Base-by-base conservation (phyloP, 2,797 vertebrate species). In the Labeo calbasu region DNA sequence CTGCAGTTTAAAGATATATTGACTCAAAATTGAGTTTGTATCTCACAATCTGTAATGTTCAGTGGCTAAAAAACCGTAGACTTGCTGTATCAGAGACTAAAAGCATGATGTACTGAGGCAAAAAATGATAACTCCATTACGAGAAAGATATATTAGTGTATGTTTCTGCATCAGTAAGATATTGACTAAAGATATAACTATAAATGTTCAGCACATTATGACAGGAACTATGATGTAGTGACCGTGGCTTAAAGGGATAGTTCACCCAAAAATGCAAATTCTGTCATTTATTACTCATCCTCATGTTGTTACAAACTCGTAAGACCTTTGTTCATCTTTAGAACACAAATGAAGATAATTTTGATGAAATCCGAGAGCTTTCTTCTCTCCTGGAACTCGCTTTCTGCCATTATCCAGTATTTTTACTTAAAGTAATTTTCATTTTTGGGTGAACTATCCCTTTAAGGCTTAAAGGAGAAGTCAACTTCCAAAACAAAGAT, bases 1-100 rank as follows among this genome's bases (percentile, higher is more conserved):
- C 28, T 77, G 21, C 23, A 69, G 51, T 66, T 63, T 57, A 68
- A 53, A 77, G 19, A 77, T 59, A 14, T 48, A 66, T 57, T 77
- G 32, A 46, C 36, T 55, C 23, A 70, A 59, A 84, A 70, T 70
- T 65, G 3, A 46, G n/a, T 77, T 68, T 83, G 21, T 68, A 57
- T 76, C 65, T 68, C 32, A 68, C 19, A 48, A 57, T 17, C 17
- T 79, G 10, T 92, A 90, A 92, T 93, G 85, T 92, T 92, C 86
- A 89, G 51, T 59, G 15, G 14, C 14, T 81, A 8, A 43, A 81
- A 5, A 57, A 21, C n/a, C n/a, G 43, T 59, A 43, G 13, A 69
- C 15, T 25, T 55, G 28, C 19, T 21, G 6, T 81, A 46, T 46
- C 15, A 70, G 66, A 77, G 76, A 81, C 53, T 59, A 28, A 81